phyloP scores from a whole-genome alignment of 1,140 invertebrate species.

The Drosophila punjabiensis region DNA sequence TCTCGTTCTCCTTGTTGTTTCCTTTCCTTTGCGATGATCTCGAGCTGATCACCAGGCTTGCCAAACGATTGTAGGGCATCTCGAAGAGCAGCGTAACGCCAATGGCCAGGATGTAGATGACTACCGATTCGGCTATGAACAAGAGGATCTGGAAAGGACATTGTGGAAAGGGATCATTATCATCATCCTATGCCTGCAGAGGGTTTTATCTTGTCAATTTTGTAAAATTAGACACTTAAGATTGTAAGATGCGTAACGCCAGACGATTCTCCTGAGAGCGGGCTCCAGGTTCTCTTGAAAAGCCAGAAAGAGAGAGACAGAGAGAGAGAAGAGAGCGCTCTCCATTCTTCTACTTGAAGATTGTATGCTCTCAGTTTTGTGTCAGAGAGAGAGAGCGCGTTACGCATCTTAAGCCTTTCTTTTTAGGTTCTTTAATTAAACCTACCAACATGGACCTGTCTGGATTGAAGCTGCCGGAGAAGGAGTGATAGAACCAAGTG shows the following conservation, averaged over 20 bases:
- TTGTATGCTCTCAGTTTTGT: too few species aligned
- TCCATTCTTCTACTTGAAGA: too few species aligned
- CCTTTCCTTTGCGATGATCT: neutral
- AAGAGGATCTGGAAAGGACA: conserved; percentile 28
- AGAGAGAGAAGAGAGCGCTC: too few species aligned
- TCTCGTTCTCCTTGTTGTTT: neutral
- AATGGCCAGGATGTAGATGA: conserved; percentile 25
- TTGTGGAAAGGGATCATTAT: too few species aligned
- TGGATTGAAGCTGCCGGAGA: conserved; percentile 18
- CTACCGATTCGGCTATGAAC: conserved; percentile 2
- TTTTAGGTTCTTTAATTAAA: neutral
- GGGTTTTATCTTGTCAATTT: too few species aligned
- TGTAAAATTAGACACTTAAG: too few species aligned
- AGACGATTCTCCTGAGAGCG: neutral
- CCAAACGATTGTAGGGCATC: conserved; percentile 41
- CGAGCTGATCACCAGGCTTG: conserved; percentile 11
- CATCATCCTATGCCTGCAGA: too few species aligned
- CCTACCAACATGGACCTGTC: conserved; percentile 46
- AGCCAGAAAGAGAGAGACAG: too few species aligned
- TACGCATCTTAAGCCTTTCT: neutral
- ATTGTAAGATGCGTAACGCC: neutral
- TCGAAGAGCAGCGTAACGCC: conserved; percentile 52
- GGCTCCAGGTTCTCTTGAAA: too few species aligned
- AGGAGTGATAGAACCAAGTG: conserved; percentile 23
- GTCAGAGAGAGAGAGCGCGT: too few species aligned